These are phyloP conservation scores for Corythaeola cristata DNA, from an alignment of 2,113 vertebrate species.

Conservation along the genomic window DNA sequence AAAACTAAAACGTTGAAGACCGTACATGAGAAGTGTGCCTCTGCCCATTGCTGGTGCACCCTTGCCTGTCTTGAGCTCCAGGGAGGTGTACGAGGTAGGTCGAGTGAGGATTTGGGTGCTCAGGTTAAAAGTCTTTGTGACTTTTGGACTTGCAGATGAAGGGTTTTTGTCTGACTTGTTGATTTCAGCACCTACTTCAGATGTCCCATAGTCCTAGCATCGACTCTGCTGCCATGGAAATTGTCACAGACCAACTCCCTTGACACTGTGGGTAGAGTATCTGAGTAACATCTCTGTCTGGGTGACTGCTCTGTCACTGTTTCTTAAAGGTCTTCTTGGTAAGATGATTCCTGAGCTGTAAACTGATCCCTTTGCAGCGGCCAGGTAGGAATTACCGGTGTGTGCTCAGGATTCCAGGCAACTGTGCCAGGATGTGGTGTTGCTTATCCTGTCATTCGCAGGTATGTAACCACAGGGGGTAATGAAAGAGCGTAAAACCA, in stretches of 20 bases:
- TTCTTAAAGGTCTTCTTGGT: not conserved
- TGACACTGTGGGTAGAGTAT: not conserved
- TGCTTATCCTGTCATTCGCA: not conserved
- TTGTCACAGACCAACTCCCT: not conserved
- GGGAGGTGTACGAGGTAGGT: not conserved
- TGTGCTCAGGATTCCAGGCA: not conserved
- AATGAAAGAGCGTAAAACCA: not conserved
- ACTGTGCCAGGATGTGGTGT: rapidly evolving
- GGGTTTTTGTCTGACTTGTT: not conserved
- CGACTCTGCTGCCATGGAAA: not conserved
- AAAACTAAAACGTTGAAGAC: not conserved
- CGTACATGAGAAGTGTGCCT: not conserved
- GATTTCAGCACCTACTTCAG: not conserved
- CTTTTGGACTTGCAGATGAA: not conserved
- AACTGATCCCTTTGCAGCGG: rapidly evolving
- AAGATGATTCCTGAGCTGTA: not conserved
- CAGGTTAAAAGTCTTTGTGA: not conserved
- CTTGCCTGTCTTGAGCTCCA: not conserved
- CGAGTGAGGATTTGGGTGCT: not conserved
- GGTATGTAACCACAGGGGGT: not conserved
- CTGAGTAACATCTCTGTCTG: not conserved
- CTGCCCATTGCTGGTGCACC: rapidly evolving
- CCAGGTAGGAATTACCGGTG: not conserved
- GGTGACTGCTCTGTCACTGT: not conserved
- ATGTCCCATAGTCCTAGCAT: rapidly evolving